Conservation (phyloP, 2,113 vertebrate genomes). For the Tetrax tetrax region DNA sequence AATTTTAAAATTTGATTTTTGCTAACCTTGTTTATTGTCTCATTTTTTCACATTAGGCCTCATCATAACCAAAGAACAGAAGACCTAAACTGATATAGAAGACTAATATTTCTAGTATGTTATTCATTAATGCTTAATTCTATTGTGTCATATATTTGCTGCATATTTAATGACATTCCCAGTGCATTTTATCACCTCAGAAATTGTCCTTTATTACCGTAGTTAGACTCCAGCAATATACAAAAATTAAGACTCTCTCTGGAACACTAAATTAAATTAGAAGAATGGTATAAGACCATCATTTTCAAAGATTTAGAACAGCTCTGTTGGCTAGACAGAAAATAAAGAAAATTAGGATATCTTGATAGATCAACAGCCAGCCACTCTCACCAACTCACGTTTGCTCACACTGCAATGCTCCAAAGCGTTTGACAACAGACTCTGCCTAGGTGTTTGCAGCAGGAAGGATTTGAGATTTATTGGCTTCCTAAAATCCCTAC, state of each 20-base stretch:
- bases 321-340: background rate
- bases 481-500: background rate
- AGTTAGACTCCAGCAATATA: conserved; percentile 34
- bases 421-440: fast-evolving
- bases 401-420: background rate
- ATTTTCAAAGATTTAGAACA: conserved; percentile 21
- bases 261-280: conserved; percentile 9
- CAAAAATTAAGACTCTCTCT: conserved; percentile 39
- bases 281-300: background rate
- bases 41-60: conserved; percentile 4
- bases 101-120: conserved; percentile 7
- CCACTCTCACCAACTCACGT: background rate
- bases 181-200: conserved; percentile 37
- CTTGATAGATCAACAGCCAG: background rate
- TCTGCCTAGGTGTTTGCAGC: background rate
- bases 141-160: conserved; percentile 1
- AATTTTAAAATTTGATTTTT: background rate
- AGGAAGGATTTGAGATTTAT: background rate
- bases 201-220: conserved; percentile 58
- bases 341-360: background rate
- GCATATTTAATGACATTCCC: conserved; percentile 29
- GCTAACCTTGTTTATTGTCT: background rate
- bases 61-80: background rate
- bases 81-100: conserved; percentile 51
- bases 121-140: conserved; percentile 46